phyloP scores from a whole-genome alignment of 1,140 invertebrate species.

The Helicoverpa zea region DNA sequence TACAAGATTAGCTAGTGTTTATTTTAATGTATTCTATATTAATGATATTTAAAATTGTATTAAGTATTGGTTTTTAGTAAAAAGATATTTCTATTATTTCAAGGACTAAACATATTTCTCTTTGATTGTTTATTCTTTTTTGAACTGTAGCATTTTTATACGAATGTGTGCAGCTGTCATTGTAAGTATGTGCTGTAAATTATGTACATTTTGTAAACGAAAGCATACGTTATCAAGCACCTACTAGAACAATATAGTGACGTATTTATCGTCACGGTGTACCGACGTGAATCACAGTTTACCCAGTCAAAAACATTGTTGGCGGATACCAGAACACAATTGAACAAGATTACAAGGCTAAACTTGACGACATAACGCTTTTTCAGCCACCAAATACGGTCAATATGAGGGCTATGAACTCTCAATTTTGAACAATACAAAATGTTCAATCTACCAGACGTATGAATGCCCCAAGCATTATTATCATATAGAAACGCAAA shows the following conservation, averaged over 20 bases:
- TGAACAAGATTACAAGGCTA: slow-evolving; percentile 38
- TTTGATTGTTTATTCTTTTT: too few species aligned
- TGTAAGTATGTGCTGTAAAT: too few species aligned
- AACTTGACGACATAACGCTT: slow-evolving; percentile 12
- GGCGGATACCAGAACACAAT: not conserved
- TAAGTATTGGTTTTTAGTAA: too few species aligned
- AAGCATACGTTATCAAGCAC: not conserved
- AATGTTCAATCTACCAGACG: not conserved
- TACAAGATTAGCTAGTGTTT: too few species aligned
- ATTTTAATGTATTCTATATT: too few species aligned
- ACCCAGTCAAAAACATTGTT: slow-evolving; percentile 38
- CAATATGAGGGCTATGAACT: slow-evolving; percentile 16
- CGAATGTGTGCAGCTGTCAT: too few species aligned
- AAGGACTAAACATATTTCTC: too few species aligned
- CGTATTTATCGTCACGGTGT: slow-evolving; percentile 61
- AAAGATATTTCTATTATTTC: too few species aligned
- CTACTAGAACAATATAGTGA: slow-evolving; percentile 45
- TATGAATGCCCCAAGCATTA: not conserved
- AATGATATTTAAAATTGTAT: too few species aligned
- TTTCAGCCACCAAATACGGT: slow-evolving; percentile 18
- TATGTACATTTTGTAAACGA: not conserved
- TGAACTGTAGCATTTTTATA: too few species aligned
- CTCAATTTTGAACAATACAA: not conserved
- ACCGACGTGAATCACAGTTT: slow-evolving; percentile 46
- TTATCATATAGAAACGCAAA: slow-evolving; percentile 1